Base-by-base conservation (phyloP, 1,140 invertebrate genomes). In the Musca vetustissima region DNA sequence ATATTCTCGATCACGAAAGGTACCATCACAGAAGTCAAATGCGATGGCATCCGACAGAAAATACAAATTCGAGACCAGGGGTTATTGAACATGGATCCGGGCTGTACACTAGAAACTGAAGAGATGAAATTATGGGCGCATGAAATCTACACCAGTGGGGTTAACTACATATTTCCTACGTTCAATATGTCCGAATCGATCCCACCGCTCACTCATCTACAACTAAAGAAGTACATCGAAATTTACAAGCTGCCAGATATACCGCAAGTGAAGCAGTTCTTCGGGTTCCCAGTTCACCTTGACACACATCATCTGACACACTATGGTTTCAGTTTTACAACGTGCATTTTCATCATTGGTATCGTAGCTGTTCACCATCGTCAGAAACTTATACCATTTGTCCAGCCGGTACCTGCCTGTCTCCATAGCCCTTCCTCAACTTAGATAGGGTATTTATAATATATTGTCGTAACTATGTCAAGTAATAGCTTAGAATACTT, bases 201-300 rank as follows among this genome's bases (percentile, higher is more conserved):
- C 1, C 53, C 53, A 25, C 19, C 22, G 1, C 22, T 57, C 22
- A 25, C 9, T 4, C 24, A 57, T n/a, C 11, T 57, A 22, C 22
- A 57, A 15, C 24, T 57, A 15, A 57, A 25, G 22, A 57, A 25
- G 1, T 22, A 57, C 2, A 25, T 57, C 14, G 53, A 25, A 25
- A 15, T 57, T 6, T 57, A 57, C 15, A 57, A 57, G 24, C 13
- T 57, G 14, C 22, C 53, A 57, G 53, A 57, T 13, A 57, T 57
- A 1, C 53, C 53, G 2, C 22, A 24, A 25, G 24, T 6, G 14
- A 57, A 22, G n/a, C 13, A 7, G 11, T 25, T 57, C 7, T 15
- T 57, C 3, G 53, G 53, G 3, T 57, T 57, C n/a, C 53, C 53
- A 4, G 8, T 25, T 25, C 36, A 43, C 11, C 13, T 57, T 11